Conservation (phyloP, 2,888 invertebrate genomes). For the Acrocera orbiculus region DNA sequence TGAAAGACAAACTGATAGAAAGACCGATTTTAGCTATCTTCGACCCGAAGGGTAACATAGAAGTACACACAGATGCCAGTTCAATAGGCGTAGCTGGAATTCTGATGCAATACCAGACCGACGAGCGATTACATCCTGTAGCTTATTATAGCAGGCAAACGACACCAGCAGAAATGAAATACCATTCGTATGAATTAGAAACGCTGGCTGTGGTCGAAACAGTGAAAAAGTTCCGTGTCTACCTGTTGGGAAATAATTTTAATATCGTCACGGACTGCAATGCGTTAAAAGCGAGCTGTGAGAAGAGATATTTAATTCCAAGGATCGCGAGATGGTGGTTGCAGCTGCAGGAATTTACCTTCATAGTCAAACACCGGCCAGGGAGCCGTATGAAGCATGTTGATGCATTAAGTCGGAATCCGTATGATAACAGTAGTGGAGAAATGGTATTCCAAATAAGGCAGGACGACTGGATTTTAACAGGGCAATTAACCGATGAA, state of each 20-base stretch:
- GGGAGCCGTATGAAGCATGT: conserved; percentile 1
- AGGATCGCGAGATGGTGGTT: conserved; percentile 5
- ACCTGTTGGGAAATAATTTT: background rate
- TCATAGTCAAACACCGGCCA: background rate
- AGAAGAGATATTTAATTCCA: conserved; percentile 13
- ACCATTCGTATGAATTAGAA: conserved; percentile 4
- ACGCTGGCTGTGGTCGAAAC: conserved; percentile 5
- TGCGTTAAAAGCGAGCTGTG: conserved; percentile 8
- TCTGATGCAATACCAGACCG: too few relatives aligned
- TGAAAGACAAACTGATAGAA: too few relatives aligned
- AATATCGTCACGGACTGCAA: conserved; percentile 6
- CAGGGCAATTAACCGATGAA: too few relatives aligned
- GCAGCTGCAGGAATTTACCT: conserved; percentile 3
- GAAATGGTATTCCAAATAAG: too few relatives aligned
- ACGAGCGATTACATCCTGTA: too few relatives aligned
- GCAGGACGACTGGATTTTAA: too few relatives aligned
- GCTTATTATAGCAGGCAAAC: conserved; percentile 3
- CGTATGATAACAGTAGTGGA: too few relatives aligned
- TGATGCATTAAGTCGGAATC: background rate
- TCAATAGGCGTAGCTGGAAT: too few relatives aligned
- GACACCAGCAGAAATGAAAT: background rate
- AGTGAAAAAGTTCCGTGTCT: background rate
- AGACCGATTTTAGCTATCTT: too few relatives aligned
- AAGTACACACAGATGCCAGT: too few relatives aligned
- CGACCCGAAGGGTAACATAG: too few relatives aligned